These are phyloP conservation scores for Aplodontia rufa DNA, from an alignment of 2,113 vertebrate genomes.

Conservation along the genomic window DNA sequence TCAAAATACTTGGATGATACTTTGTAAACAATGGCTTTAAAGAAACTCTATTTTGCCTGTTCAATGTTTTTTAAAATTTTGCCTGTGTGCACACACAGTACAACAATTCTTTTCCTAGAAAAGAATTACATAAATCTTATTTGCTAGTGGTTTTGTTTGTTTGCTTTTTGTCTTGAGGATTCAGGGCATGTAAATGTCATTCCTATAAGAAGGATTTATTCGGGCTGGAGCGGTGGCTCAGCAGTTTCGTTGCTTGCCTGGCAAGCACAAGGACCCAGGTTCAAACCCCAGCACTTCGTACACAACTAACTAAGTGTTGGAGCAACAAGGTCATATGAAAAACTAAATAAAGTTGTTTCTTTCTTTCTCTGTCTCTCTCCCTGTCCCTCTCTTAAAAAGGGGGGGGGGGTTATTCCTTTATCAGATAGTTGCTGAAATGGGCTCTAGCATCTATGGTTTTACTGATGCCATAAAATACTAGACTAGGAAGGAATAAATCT, in stretches of 20 bases:
- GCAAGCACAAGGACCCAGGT: too few relatives aligned
- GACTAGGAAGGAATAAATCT: conserved; percentile 33
- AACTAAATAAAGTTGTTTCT: too few relatives aligned
- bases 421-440: conserved; percentile 37
- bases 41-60: not conserved
- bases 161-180: not conserved
- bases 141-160: not conserved
- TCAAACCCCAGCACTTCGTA: too few relatives aligned
- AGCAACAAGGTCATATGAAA: too few relatives aligned
- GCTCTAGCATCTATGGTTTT: not conserved
- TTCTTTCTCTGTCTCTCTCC: too few relatives aligned
- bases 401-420: too few relatives aligned
- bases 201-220: conserved; percentile 13
- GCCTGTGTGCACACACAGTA: conserved; percentile 14
- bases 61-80: conserved; percentile 59
- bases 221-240: too few relatives aligned
- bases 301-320: too few relatives aligned
- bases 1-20: conserved; percentile 59
- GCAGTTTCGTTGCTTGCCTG: too few relatives aligned
- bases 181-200: not conserved
- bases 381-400: too few relatives aligned
- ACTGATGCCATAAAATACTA: conserved; percentile 1
- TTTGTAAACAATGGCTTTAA: conserved; percentile 58
- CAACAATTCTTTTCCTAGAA: not conserved
- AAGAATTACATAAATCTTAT: conserved; percentile 20